Evolutionary conservation across 1,140 invertebrate genomes (phyloP).

Genomic region (Cardiocondyla obscurior): DNA sequence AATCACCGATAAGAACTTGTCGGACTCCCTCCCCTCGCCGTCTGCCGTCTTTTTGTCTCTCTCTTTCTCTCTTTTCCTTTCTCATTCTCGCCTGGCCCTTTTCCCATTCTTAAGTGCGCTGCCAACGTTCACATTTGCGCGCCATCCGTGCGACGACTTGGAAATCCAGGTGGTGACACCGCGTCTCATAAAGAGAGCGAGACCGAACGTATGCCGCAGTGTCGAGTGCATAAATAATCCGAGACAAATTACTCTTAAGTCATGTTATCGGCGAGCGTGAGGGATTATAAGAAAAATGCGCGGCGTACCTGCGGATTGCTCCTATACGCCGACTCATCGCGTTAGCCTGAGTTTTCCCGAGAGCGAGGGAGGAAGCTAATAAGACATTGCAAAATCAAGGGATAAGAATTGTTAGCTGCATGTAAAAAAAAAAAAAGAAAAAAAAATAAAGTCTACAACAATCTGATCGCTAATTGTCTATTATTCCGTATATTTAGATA

Average conservation of each 20-base stretch:
- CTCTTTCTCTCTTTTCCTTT: neutral
- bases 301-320: no score
- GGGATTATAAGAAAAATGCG: conserved; percentile 39
- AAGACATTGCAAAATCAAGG: conserved; percentile 5
- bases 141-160: conserved; percentile 43
- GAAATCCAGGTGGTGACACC: conserved; percentile 44
- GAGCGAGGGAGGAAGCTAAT: conserved; percentile 49
- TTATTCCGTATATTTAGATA: neutral
- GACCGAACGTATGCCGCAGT: conserved; percentile 34
- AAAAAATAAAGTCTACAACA: neutral
- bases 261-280: conserved; percentile 48
- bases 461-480: neutral
- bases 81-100: conserved; percentile 16
- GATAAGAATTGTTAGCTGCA: conserved; percentile 1
- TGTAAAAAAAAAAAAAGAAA: neutral
- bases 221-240: conserved; percentile 53
- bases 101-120: conserved; percentile 50
- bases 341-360: conserved; percentile 22
- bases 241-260: conserved; percentile 56
- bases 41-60: neutral
- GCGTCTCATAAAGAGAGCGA: conserved; percentile 48
- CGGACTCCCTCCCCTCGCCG: conserved; percentile 1
- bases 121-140: conserved; percentile 46
- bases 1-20: conserved; percentile 73
- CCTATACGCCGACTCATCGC: no score